Base-by-base conservation (phyloP, 2,888 invertebrate genomes). In the Laspeyria flexula region DNA sequence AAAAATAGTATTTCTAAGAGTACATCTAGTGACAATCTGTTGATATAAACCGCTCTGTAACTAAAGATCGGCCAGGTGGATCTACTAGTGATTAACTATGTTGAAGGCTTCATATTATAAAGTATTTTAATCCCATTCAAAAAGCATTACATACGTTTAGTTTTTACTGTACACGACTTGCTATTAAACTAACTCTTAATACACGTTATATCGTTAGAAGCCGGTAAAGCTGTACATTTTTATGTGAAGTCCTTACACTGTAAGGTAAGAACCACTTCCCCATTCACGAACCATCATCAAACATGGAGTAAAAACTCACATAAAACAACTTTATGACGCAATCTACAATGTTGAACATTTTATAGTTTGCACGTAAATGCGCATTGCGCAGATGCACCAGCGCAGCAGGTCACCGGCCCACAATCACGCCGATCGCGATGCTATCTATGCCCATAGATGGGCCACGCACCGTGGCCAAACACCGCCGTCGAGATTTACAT, bases 341-440 rank as follows among this genome's bases (percentile, higher is more conserved):
- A 61, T 49, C 13, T 6, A 13, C 52, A 42, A 46, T 41, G 51
- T 40, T 65, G 31, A 25, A 44, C 44, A 44, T 44, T 47, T 52
- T 65, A 61, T 44, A 31, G 53, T 30, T 34, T 18, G 46, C 45
- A 55, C 50, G 41, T 35, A 48, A 65, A 56, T 55, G 46, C 33
- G 39, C 39, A 13, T 16, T 9, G 29, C 44, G 39, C 54, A 54
- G 62, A 49, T 55, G 43, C 40, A 27, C 38, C 43, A 4, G 25
- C 59, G 53, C 56, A 27, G 41, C 21, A 35, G 71, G 62, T 67
- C 63, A 64, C 41, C 50, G 55, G 41, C 56, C 66, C 50, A 46
- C 55, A 60, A 73, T 71, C 71, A 50, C 49, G 46, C 27, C 40
- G 43, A 66, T 62, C 69, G 44, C 57, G 72, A 72, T 71, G 47